Evolutionary conservation across 2,113 vertebrate species (phyloP).

Genomic region (Otocyon megalotis): DNA sequence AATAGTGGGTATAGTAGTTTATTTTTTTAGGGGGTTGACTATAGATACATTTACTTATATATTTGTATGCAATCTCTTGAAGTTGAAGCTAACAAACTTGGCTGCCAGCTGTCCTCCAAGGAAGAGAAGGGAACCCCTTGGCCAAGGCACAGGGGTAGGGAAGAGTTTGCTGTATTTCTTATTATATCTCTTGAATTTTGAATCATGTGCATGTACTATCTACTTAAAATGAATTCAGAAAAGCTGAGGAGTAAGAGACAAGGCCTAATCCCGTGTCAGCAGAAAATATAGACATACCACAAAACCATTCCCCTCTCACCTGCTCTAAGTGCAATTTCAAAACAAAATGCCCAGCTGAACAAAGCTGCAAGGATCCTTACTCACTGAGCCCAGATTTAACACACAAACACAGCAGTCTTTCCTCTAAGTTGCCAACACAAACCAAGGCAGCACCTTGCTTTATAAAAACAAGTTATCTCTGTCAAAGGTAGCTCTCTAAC

Average conservation of each 20-base stretch:
- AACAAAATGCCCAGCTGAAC: constrained; percentile 16
- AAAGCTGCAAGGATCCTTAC: background rate
- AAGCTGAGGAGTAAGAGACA: constrained; percentile 40
- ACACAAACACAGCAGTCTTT: constrained; percentile 11
- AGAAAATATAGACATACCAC: constrained; percentile 18
- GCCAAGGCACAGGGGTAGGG: background rate
- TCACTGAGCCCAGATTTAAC: background rate
- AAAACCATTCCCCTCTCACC: background rate
- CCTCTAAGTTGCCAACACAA: constrained; percentile 12
- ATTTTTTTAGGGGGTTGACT: background rate
- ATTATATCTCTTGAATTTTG: constrained; percentile 33
- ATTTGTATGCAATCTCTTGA: background rate
- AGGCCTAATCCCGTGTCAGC: background rate
- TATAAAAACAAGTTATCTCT: background rate
- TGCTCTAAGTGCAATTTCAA: background rate
- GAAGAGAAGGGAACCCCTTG: background rate
- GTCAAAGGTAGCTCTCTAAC: background rate
- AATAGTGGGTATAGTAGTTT: background rate
- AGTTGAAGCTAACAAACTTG: constrained; percentile 49
- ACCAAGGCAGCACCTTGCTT: constrained; percentile 17
- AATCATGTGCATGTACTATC: background rate
- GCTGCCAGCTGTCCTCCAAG: background rate
- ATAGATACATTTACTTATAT: background rate
- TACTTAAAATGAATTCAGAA: constrained; percentile 46
- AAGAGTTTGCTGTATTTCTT: background rate